Percentiles rank a stretch among this genome's conserved stretches.
Evolutionary conservation across 2,888 invertebrate genomes (phyloP).

Genomic region (Limnephilus auricula): DNA sequence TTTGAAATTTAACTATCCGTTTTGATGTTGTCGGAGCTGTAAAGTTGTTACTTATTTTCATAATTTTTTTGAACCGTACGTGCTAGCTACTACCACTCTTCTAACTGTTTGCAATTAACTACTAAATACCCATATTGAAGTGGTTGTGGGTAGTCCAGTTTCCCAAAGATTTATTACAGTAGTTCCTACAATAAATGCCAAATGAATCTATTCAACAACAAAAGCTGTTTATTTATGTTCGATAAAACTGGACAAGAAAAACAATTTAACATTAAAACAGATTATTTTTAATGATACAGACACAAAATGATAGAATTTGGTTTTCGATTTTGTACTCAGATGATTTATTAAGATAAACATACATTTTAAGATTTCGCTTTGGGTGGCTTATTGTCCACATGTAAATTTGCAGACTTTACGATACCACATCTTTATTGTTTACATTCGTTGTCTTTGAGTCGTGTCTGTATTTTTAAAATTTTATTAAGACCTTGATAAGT

Average conservation of each 20-base stretch:
- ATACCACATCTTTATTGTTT: not conserved
- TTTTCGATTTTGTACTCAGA: not conserved
- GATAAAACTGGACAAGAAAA: not conserved
- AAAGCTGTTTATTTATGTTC: not conserved
- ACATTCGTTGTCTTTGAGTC: not conserved
- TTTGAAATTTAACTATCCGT: not conserved
- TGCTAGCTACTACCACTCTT: not conserved
- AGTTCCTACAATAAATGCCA: not conserved
- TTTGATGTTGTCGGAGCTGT: not conserved
- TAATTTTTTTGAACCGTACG: not conserved
- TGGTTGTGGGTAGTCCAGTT: not conserved
- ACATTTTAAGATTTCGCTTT: not conserved
- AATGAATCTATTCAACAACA: not conserved
- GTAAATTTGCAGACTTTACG: not conserved
- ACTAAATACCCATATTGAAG: not conserved
- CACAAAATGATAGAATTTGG: not conserved
- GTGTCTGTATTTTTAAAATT: not conserved
- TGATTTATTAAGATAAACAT: slow-evolving; percentile 2
- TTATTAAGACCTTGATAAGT: not conserved
- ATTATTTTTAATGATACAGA: not conserved
- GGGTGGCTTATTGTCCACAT: not conserved
- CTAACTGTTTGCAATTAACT: not conserved
- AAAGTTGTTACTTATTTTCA: not conserved
- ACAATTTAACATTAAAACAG: not conserved
- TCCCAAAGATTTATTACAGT: not conserved